Percentiles rank a stretch among this genome's conserved stretches.
phyloP scores from a whole-genome alignment of 2,888 invertebrate species.

The Sturmia bella region DNA sequence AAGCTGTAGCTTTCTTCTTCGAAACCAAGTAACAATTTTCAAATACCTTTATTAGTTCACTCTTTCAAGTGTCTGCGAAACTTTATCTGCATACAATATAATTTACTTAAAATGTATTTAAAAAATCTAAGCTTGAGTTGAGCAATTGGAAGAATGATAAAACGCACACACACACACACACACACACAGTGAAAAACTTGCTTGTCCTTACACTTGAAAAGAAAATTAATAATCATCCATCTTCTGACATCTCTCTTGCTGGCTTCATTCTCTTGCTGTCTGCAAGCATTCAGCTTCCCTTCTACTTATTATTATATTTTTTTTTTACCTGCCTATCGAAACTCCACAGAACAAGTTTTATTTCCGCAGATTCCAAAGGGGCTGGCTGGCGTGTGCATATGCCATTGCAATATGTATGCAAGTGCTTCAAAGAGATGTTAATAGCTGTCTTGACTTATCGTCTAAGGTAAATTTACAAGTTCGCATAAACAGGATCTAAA shows the following conservation, averaged over 20 bases:
- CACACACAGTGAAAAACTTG: constrained; percentile 45
- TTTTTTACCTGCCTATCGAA: constrained; percentile 44
- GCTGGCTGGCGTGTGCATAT: neutral
- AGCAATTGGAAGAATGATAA: neutral
- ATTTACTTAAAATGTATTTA: constrained; percentile 55
- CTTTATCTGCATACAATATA: constrained; percentile 43
- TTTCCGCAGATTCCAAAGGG: constrained; percentile 63
- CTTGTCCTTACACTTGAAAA: constrained; percentile 67
- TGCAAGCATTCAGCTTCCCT: constrained; percentile 10
- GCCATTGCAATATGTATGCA: neutral
- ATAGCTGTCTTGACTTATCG: constrained; percentile 41
- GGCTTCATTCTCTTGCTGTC: neutral
- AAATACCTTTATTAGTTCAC: neutral
- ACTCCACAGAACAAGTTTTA: constrained; percentile 66
- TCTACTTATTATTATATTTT: too few species aligned
- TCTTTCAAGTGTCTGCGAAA: constrained; percentile 24
- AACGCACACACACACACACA: neutral
- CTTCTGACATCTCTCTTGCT: constrained; percentile 42
- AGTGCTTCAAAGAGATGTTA: constrained; percentile 20
- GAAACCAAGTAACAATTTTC: neutral
- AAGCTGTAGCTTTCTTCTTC: too few species aligned
- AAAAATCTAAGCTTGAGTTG: constrained; percentile 3
- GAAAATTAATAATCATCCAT: constrained; percentile 65
- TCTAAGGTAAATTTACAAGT: neutral
- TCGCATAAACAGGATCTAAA: constrained; percentile 59